phyloP scores from a whole-genome alignment of 2,113 vertebrate species.

The Sinocyclocheilus rhinocerous region DNA sequence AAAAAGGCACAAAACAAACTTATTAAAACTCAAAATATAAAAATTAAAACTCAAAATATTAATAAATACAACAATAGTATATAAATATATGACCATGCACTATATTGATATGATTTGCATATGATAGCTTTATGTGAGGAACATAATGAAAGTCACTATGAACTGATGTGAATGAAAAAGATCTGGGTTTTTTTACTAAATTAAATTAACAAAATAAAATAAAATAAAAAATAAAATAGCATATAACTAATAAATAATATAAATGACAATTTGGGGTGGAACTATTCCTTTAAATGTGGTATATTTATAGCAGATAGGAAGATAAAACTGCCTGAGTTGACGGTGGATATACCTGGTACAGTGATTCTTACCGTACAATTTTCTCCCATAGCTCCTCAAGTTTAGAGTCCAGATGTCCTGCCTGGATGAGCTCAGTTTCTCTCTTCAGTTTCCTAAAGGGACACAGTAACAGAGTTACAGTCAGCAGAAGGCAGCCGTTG shows the following conservation, averaged over 20 bases:
- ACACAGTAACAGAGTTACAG: not conserved
- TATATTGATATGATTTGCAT: not conserved
- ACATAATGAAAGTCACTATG: not conserved
- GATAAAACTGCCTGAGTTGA: not conserved
- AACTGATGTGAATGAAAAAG: not conserved
- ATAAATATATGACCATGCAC: not conserved
- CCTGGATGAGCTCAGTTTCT: constrained; percentile 91
- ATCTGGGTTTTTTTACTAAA: no score
- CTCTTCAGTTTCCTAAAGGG: constrained; percentile 86
- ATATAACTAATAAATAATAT: not conserved
- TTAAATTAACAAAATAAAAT: not conserved
- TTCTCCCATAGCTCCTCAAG: constrained; percentile 91
- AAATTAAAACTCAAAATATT: not conserved
- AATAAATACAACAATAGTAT: not conserved
- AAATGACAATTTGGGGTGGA: not conserved
- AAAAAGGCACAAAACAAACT: not conserved
- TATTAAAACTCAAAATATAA: not conserved
- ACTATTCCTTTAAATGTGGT: not conserved
- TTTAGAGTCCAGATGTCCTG: constrained; percentile 88
- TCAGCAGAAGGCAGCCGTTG: not conserved
- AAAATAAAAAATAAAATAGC: not conserved
- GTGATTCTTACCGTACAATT: constrained; percentile 81
- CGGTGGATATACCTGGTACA: not conserved
- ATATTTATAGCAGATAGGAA: not conserved
- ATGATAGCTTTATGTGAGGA: not conserved